Evolutionary conservation across 2,113 vertebrate genomes (phyloP).

Genomic region (Marmota monax): DNA sequence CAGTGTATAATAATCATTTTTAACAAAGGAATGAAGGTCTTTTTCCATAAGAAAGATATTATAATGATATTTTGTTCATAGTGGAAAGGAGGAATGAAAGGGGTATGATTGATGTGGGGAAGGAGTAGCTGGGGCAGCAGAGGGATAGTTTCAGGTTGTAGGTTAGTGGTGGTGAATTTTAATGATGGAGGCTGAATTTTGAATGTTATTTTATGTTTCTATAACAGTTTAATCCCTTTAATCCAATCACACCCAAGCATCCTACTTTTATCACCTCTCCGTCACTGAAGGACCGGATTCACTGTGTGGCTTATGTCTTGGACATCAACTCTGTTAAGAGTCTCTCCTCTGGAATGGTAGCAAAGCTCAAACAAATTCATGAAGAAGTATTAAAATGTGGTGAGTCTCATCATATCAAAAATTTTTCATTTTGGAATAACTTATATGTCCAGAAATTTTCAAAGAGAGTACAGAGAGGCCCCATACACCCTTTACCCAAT

Average conservation of each 20-base stretch:
- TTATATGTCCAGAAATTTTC: neutral
- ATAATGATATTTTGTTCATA: neutral
- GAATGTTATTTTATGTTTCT: conserved; percentile 24
- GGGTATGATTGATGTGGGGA: neutral
- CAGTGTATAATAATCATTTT: neutral
- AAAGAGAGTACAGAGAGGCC: neutral
- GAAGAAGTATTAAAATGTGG: conserved; percentile 42
- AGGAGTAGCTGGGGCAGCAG: neutral
- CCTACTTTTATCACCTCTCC: conserved; percentile 1
- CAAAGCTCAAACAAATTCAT: conserved; percentile 80
- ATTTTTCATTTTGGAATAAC: neutral
- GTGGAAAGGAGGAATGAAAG: neutral
- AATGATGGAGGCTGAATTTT: neutral
- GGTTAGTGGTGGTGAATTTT: neutral
- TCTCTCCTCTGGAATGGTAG: conserved; percentile 82
- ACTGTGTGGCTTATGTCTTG: conserved; percentile 82
- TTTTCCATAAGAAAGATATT: neutral
- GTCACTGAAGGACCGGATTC: conserved; percentile 70
- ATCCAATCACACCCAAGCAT: conserved; percentile 53
- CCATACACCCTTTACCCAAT: neutral
- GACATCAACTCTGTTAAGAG: conserved; percentile 82
- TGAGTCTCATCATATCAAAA: conserved; percentile 52
- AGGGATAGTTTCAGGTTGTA: neutral
- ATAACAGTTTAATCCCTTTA: conserved; percentile 53
- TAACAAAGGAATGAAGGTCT: neutral